These are phyloP conservation scores for Perccottus glenii DNA, from an alignment of 2,113 vertebrate species.

Conservation along the genomic window DNA sequence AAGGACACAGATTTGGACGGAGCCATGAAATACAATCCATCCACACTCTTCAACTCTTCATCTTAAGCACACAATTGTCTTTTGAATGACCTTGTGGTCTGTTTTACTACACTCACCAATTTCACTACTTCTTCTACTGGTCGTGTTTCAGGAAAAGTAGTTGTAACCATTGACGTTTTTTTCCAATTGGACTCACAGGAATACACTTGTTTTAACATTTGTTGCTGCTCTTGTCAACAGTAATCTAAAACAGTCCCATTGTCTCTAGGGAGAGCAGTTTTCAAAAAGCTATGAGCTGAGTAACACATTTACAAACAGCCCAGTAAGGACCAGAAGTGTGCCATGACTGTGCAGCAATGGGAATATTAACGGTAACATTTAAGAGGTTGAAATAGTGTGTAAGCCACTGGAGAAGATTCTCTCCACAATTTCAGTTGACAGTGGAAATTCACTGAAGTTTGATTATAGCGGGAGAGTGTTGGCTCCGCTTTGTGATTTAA, in stretches of 20 bases:
- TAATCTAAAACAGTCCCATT: conserved; percentile 17
- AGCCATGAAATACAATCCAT: conserved; percentile 75
- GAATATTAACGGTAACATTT: conserved; percentile 34
- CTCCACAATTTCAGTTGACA: conserved; percentile 71
- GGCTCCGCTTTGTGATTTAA: conserved; percentile 82
- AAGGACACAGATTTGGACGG: conserved; percentile 76
- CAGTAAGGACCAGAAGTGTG: conserved; percentile 35
- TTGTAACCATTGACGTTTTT: conserved; percentile 40
- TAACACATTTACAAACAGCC: conserved; percentile 36
- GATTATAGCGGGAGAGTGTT: conserved; percentile 81
- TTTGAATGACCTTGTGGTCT: conserved; percentile 79
- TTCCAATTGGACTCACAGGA: conserved; percentile 52
- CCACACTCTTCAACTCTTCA: conserved; percentile 73
- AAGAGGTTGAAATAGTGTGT: conserved; percentile 32
- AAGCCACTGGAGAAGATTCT: conserved; percentile 59
- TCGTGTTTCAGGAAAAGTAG: conserved; percentile 65
- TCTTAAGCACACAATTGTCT: conserved; percentile 79
- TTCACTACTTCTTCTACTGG: conserved; percentile 69
- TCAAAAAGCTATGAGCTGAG: conserved; percentile 17
- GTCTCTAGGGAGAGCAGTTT: background rate
- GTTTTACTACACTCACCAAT: conserved; percentile 70
- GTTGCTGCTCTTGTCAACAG: conserved; percentile 23
- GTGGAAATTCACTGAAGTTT: conserved; percentile 85
- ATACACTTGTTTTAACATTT: conserved; percentile 44
- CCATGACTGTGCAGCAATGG: background rate